Base-by-base conservation (phyloP, 1,140 invertebrate species). In the Heliothis subflexa region DNA sequence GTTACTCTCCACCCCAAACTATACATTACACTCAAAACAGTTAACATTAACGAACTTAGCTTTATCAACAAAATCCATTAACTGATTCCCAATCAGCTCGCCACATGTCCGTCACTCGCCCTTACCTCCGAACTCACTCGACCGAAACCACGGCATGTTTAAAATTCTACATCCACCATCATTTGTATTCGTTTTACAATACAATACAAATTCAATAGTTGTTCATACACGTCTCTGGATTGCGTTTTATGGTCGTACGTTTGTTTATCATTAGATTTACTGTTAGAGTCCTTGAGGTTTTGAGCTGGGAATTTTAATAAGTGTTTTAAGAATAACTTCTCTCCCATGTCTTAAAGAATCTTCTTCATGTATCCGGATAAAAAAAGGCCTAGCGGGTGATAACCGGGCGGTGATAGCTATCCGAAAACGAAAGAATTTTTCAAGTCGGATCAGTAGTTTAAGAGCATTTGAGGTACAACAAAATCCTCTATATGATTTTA, bases 171-270 rank as follows among this genome's bases (percentile, higher is more conserved):
- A 33, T 45, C 16, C 33, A 18, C 28, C 70, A 73, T 73, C 52
- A 73, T 73, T 73, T 73, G 70, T 73, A 73, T 73, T 73, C 54
- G 57, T 59, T 21, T 59, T 73, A 59, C 70, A 59, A 57, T 73
- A 73, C 70, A 73, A 73, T 73, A 73, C 70, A 73, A 70, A 73
- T 73, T 73, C 70, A 18, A 73, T 73, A 57, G 28, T 73, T 73
- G 70, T 59, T 57, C 54, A 40, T 45, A 73, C 54, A 59, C 40
- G 70, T 73, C 28, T 12, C 54, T 21, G 21, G 66, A 68, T 50
- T 68, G 50, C 66, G 66, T 70, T 52, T 66, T 66, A 49, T 49
- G 4, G 40, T 21, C 13, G 14, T 10, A 50, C 5, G 64, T 68
- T 68, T 68, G 64, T 68, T 50, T 68, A 10, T 70, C 16, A 70